phyloP scores from a whole-genome alignment of 2,113 vertebrate genomes.

The Jaculus jaculus region DNA sequence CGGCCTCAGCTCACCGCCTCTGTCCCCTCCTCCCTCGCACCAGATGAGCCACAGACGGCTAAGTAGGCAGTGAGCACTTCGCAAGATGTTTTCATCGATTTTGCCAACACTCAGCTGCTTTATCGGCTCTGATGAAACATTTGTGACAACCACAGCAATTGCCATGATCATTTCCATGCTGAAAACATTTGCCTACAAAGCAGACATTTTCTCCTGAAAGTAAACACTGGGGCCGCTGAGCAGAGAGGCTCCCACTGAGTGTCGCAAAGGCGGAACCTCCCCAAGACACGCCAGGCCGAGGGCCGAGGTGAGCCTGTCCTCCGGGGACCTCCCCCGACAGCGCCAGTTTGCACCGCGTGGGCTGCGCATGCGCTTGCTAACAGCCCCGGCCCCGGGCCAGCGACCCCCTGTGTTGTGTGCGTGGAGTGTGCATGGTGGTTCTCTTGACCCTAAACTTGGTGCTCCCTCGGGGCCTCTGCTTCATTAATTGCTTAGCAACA shows the following conservation, averaged over 20 bases:
- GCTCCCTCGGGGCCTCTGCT: not conserved
- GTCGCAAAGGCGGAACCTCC: constrained; percentile 33
- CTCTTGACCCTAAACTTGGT: not conserved
- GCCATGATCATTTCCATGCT: constrained; percentile 82
- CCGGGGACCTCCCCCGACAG: not conserved
- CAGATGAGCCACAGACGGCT: constrained; percentile 81
- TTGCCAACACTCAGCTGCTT: constrained; percentile 84
- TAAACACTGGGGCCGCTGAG: constrained; percentile 78
- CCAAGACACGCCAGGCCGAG: not conserved
- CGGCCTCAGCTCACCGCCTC: constrained; percentile 78
- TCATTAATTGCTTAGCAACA: constrained; percentile 40
- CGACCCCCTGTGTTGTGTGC: not conserved
- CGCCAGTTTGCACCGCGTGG: not conserved
- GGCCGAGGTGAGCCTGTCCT: not conserved
- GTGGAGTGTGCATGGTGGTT: not conserved
- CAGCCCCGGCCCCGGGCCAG: too few species aligned
- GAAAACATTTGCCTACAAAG: constrained; percentile 84
- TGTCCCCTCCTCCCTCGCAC: constrained; percentile 65
- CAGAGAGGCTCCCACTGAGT: constrained; percentile 51
- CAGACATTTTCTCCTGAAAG: constrained; percentile 80
- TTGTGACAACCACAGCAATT: constrained; percentile 83
- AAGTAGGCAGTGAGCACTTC: constrained; percentile 80
- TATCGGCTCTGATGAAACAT: constrained; percentile 82
- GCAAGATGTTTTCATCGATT: constrained; percentile 83
- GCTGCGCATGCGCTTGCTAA: not conserved